Evolutionary conservation across 1,140 invertebrate genomes (phyloP).

Genomic region (Zaprionus taronus): DNA sequence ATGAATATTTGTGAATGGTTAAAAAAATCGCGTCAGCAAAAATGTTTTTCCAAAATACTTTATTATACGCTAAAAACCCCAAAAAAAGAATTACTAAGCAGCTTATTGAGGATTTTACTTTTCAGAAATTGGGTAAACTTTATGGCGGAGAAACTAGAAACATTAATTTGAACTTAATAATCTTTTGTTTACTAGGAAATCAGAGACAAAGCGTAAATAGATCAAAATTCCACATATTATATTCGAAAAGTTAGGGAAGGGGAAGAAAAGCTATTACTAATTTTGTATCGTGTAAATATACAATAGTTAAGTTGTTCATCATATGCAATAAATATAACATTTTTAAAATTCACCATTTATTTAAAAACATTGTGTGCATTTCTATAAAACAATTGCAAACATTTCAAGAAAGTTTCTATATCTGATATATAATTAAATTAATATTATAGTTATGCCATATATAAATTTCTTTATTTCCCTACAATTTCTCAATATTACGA

Average conservation of each 20-base stretch:
- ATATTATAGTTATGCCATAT: too few relatives aligned
- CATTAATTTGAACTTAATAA: neutral
- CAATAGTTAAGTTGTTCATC: neutral
- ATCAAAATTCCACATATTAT: neutral
- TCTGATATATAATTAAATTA: too few relatives aligned
- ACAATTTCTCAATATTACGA: neutral
- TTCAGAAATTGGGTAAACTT: conserved; percentile 24
- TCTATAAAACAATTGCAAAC: too few relatives aligned
- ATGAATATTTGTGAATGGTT: conserved; percentile 59
- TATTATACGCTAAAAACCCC: conserved; percentile 9
- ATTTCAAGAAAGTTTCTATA: too few relatives aligned
- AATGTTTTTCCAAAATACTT: conserved; percentile 25
- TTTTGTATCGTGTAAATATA: neutral
- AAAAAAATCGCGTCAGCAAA: conserved; percentile 39
- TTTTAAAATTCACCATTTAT: neutral
- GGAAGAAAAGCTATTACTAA: neutral
- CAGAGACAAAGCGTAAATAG: neutral
- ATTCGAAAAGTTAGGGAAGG: neutral
- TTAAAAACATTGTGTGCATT: too few relatives aligned
- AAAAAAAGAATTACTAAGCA: conserved; percentile 30
- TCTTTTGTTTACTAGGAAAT: neutral
- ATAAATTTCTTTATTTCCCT: too few relatives aligned
- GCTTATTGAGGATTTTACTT: conserved; percentile 49
- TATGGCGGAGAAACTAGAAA: conserved; percentile 1
- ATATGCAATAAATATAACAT: neutral